Base-by-base conservation (phyloP, 2,797 vertebrate genomes). In the Cossypha dichroa region DNA sequence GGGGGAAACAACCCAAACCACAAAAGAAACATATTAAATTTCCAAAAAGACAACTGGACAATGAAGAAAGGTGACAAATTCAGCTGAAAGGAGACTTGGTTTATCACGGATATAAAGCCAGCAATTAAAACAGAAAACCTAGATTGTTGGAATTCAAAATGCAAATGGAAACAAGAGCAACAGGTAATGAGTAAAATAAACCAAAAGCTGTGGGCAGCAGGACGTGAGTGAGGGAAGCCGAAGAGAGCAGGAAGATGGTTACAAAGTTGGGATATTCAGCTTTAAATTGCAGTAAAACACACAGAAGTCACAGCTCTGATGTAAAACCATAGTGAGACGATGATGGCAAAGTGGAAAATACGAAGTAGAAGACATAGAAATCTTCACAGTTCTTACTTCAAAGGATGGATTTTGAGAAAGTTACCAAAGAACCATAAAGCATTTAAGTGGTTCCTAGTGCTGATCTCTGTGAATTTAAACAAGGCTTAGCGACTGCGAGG, bases 1-100 rank as follows among this genome's bases (percentile, higher is more conserved):
- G 31, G 56, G 73, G 46, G 86, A 94, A 95, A 70, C 74, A 96
- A 36, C 19, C 18, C 75, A 56, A 95, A 90, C 41, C 75, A n/a
- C 59, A 46, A 66, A 74, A 79, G 51, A 48, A 94, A 51, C 69
- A 10, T 43, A 78, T 41, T 85, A 58, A 58, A 33, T 25, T 18
- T 41, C 74, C 55, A 75, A 45, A 94, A 81, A 82, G 43, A 84
- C 58, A 77, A 51, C 5, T 59, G 31, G 36, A 69, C 69, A 78
- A 69, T 13, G 66, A 81, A 60, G 66, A 90, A 80, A 81, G 58
- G 63, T 33, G 85, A 67, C 68, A 60, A n/a, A n/a, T 85, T 80
- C 48, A 33, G 64, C 64, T 85, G 41, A 74, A 95, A 56, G 48
- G 31, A 7, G 0, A 33, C 69, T 59, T 0, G 0, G 79, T 78